Percentiles rank a stretch among this genome's conserved stretches.
Conservation (phyloP, 64 coral and sea anemone genomes). For the Acropora tenuis region DNA sequence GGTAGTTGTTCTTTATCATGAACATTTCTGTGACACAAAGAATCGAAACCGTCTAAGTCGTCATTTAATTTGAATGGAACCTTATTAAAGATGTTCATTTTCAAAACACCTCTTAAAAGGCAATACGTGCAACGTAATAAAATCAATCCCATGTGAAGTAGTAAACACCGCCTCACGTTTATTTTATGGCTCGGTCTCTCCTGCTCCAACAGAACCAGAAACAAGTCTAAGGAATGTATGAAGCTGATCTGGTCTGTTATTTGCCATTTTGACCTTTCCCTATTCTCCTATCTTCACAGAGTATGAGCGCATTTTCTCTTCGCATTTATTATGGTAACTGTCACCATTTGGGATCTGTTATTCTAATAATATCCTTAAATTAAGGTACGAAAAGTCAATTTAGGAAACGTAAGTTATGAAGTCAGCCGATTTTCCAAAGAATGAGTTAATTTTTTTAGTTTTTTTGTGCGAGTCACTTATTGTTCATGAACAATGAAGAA, state of each 20-base stretch:
- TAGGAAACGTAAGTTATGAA: neutral
- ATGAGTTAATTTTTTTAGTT: conserved; percentile 9
- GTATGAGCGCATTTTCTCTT: neutral
- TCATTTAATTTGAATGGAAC: conserved; percentile 14
- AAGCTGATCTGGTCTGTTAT: neutral
- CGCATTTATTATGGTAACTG: too few relatives aligned
- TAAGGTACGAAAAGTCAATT: neutral
- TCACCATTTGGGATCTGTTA: neutral
- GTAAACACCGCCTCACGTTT: neutral
- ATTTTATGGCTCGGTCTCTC: neutral
- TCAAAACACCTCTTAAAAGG: neutral
- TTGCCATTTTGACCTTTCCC: neutral
- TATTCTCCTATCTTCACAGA: neutral
- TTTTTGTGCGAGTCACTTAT: conserved; percentile 10
- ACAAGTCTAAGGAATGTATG: neutral
- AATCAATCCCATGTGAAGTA: neutral
- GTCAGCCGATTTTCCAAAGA: neutral
- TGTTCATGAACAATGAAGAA: conserved; percentile 34
- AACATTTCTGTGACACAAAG: neutral
- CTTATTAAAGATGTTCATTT: conserved; percentile 10
- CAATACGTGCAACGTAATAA: neutral
- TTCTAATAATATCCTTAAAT: neutral
- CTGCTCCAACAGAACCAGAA: neutral
- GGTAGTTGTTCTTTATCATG: too few relatives aligned
- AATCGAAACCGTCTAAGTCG: neutral